Evolutionary conservation across 1,140 invertebrate species (phyloP).

Genomic region (Drosophila pseudoananassae): DNA sequence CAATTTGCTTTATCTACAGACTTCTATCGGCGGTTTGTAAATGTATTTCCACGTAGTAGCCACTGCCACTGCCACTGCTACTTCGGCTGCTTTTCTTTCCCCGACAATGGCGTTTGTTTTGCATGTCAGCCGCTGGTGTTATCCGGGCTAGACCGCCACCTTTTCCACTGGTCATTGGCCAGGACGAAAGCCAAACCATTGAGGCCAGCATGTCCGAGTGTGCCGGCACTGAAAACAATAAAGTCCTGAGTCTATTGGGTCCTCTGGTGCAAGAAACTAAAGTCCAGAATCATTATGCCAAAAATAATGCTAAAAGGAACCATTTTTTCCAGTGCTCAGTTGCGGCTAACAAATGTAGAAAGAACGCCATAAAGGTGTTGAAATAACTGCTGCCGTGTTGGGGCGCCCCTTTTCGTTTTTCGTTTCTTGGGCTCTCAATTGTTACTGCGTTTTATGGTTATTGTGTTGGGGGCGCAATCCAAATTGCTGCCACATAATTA

Average conservation of each 20-base stretch:
- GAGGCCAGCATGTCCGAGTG: conserved; percentile 33
- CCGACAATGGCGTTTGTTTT: conserved; percentile 66
- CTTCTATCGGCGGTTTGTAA: conserved; percentile 78
- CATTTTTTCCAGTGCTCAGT: conserved; percentile 14
- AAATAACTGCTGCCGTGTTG: conserved; percentile 71
- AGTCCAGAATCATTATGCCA: not conserved
- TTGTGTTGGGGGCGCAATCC: conserved; percentile 71
- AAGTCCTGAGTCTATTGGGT: not conserved
- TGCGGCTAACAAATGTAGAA: conserved; percentile 59
- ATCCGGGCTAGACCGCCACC: conserved; percentile 17
- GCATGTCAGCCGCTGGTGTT: conserved; percentile 54
- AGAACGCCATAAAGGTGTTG: conserved; percentile 74
- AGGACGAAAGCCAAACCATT: conserved; percentile 57
- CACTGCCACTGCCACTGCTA: conserved; percentile 8
- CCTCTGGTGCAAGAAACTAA: not conserved
- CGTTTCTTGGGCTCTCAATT: conserved; percentile 56
- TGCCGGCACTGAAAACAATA: conserved; percentile 24
- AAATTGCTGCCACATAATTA: conserved; percentile 79
- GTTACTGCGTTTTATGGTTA: conserved; percentile 71
- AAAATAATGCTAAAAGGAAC: no score
- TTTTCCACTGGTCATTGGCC: conserved; percentile 58
- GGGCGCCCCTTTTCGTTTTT: conserved; percentile 25
- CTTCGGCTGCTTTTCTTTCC: not conserved
- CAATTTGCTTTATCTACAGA: conserved; percentile 79
- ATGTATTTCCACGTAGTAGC: conserved; percentile 74